Conservation (phyloP, 2,797 vertebrate genomes). For the Lepus townsendii region DNA sequence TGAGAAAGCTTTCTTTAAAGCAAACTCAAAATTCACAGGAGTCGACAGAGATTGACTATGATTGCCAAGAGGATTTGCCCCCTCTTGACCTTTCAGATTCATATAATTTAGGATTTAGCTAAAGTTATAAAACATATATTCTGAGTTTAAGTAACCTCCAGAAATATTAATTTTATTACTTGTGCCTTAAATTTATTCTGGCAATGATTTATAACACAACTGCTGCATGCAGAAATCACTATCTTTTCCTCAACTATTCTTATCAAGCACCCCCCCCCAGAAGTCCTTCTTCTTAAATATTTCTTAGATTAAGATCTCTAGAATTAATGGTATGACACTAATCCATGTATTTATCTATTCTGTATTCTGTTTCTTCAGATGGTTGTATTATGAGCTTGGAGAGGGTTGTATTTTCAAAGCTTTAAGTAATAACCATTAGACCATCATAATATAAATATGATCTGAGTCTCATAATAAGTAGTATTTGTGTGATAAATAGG, state of each 20-base stretch:
- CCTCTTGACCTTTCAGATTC: constrained; percentile 19
- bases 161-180: background rate
- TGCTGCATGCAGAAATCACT: background rate
- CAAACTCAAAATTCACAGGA: background rate
- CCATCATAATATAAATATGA: background rate
- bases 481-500: background rate
- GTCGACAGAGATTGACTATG: background rate
- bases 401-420: constrained; percentile 64
- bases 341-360: background rate
- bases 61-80: background rate
- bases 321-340: background rate
- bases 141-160: background rate
- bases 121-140: background rate
- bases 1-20: too few relatives aligned
- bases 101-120: constrained; percentile 22
- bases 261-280: background rate
- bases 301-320: constrained; percentile 50
- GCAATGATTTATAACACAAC: background rate
- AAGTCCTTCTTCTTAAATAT: background rate
- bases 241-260: background rate
- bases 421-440: constrained; percentile 61
- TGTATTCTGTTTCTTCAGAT: constrained; percentile 42
- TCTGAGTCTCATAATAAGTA: background rate
- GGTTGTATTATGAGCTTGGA: constrained; percentile 50
- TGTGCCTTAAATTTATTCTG: background rate